These are phyloP conservation scores for Pteronura brasiliensis DNA, from an alignment of 2,113 vertebrate species.

Conservation along the genomic window DNA sequence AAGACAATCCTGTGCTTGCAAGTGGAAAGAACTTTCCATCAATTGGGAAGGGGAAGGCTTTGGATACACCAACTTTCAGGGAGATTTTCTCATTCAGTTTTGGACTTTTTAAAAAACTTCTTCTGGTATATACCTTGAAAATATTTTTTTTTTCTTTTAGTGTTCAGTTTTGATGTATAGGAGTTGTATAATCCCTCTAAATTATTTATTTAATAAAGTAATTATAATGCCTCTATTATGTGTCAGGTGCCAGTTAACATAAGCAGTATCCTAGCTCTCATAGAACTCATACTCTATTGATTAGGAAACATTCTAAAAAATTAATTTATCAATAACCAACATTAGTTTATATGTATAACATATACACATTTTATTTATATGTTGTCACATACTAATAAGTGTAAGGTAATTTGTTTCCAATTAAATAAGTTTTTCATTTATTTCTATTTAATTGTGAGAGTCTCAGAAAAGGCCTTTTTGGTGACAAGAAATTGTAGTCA, in stretches of 20 bases:
- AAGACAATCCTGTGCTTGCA: neutral
- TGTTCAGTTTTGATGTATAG: neutral
- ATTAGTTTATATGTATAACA: neutral
- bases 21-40: neutral
- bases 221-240: neutral
- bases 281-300: neutral
- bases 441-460: neutral
- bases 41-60: accelerated
- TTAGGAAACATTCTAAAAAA: neutral
- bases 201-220: neutral
- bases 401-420: neutral
- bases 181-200: neutral
- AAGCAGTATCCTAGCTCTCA: neutral
- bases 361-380: neutral
- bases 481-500: neutral
- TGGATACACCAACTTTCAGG: neutral
- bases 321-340: neutral
- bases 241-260: neutral
- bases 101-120: too few species aligned
- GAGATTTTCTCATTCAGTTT: neutral
- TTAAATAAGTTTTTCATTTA: neutral
- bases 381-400: neutral
- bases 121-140: neutral
- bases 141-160: neutral
- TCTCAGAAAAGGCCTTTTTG: neutral